phyloP scores from a whole-genome alignment of 2,888 invertebrate species.

The Nemotelus pantherinus region DNA sequence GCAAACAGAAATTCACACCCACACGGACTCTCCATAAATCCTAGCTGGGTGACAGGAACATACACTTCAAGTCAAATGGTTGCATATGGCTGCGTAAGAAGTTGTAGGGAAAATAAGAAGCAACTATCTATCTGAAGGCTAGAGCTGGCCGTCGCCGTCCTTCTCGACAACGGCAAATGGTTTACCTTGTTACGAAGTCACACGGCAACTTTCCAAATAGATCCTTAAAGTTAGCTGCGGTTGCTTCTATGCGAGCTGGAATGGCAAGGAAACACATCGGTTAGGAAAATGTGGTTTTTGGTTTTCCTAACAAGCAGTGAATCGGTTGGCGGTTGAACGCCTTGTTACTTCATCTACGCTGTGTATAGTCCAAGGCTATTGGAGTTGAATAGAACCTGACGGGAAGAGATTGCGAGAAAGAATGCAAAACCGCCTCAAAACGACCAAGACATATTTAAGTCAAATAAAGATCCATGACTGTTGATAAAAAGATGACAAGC shows the following conservation, averaged over 20 bases:
- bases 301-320: slow-evolving; percentile 44
- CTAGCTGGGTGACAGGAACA: slow-evolving; percentile 31
- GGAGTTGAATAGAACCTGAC: slow-evolving; percentile 28
- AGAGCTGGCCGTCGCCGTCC: background rate
- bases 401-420: slow-evolving; percentile 1
- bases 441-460: slow-evolving; percentile 17
- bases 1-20: slow-evolving; percentile 34
- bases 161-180: background rate
- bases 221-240: slow-evolving; percentile 36
- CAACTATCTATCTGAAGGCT: background rate
- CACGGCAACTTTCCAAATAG: slow-evolving; percentile 23
- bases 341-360: slow-evolving; percentile 2
- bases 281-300: slow-evolving; percentile 46
- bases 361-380: background rate
- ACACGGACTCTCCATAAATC: slow-evolving; percentile 46
- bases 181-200: slow-evolving; percentile 28
- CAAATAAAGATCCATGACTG: slow-evolving; percentile 45
- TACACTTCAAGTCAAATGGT: slow-evolving; percentile 31
- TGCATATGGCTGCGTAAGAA: slow-evolving; percentile 8
- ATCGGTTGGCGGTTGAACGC: slow-evolving; percentile 16
- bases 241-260: slow-evolving; percentile 6
- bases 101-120: slow-evolving; percentile 16
- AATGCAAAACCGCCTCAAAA: background rate
- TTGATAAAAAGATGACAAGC: slow-evolving; percentile 49
- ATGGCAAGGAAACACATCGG: slow-evolving; percentile 34